phyloP scores from a whole-genome alignment of 2,888 invertebrate genomes.

The Cerceris rybyensis region DNA sequence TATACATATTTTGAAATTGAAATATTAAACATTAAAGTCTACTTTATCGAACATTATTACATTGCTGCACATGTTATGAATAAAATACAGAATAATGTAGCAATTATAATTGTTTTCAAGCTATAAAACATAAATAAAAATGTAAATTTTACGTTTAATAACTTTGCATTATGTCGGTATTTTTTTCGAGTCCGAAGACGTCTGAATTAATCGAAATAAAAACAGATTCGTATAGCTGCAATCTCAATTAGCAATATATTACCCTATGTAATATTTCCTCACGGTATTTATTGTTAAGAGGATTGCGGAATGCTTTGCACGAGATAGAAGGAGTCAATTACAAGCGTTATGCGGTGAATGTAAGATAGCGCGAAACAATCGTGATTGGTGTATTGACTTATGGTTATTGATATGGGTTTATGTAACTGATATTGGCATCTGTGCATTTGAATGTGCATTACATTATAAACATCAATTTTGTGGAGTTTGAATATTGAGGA shows the following conservation, averaged over 20 bases:
- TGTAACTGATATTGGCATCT: slow-evolving; percentile 37
- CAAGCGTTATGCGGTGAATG: slow-evolving; percentile 24
- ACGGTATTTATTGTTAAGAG: slow-evolving; percentile 12
- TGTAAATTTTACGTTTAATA: no score
- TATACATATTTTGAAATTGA: no score
- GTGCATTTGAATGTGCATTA: slow-evolving; percentile 9
- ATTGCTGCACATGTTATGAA: no score
- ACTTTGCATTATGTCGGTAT: not conserved
- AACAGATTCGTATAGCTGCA: not conserved
- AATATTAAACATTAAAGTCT: no score
- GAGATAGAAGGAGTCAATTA: slow-evolving; percentile 32
- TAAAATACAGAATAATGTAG: no score
- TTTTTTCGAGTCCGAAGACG: not conserved
- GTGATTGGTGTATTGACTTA: slow-evolving; percentile 38
- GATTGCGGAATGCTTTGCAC: slow-evolving; percentile 28
- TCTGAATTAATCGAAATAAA: not conserved
- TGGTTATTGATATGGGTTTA: slow-evolving; percentile 35
- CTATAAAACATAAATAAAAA: no score
- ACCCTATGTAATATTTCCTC: not conserved
- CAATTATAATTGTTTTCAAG: no score
- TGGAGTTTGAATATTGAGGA: not conserved
- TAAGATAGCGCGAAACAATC: slow-evolving; percentile 34
- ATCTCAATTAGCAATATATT: not conserved
- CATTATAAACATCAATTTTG: slow-evolving; percentile 2
- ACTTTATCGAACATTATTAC: no score